A percentile compares a stretch with the other conserved stretches of the same genome.
phyloP scores from a whole-genome alignment of 2,888 invertebrate genomes.

The Chrysolina oricalcia region DNA sequence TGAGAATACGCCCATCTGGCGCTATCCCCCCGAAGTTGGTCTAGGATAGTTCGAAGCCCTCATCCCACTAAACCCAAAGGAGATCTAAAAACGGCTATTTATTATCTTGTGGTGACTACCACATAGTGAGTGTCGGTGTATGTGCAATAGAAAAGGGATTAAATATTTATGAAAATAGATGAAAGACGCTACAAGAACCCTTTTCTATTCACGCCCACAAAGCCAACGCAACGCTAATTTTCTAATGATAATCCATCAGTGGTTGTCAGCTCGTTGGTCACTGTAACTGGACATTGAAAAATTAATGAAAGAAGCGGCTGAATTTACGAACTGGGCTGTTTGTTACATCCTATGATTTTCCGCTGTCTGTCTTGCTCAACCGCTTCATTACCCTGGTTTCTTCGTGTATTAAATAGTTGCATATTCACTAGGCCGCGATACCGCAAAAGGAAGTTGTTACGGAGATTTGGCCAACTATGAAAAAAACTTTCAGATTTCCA shows the following conservation, averaged over 20 bases:
- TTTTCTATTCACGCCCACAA: constrained; percentile 20
- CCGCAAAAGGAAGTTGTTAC: constrained; percentile 49
- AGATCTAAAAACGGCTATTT: constrained; percentile 48
- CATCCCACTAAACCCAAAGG: constrained; percentile 57
- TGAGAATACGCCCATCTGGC: constrained; percentile 51
- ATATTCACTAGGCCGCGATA: constrained; percentile 41
- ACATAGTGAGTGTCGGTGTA: constrained; percentile 31
- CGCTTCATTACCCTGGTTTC: constrained; percentile 16
- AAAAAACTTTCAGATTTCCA: constrained; percentile 41
- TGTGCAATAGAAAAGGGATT: constrained; percentile 39
- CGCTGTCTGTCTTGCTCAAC: neutral
- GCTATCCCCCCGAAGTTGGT: constrained; percentile 43
- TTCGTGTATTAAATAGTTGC: constrained; percentile 23
- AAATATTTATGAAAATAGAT: constrained; percentile 29
- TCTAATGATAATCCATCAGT: constrained; percentile 9
- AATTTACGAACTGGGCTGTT: too few species aligned
- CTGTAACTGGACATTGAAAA: neutral
- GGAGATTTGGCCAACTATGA: constrained; percentile 50
- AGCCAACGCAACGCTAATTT: neutral
- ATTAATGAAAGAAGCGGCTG: neutral
- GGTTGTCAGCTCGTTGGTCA: neutral
- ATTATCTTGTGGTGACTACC: constrained; percentile 46
- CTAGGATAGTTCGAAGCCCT: constrained; percentile 52
- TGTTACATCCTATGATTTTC: neutral
- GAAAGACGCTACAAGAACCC: constrained; percentile 4